Percentiles rank a stretch among this genome's conserved stretches.
Conservation (phyloP, 2,113 vertebrate species). For the Podiceps cristatus region DNA sequence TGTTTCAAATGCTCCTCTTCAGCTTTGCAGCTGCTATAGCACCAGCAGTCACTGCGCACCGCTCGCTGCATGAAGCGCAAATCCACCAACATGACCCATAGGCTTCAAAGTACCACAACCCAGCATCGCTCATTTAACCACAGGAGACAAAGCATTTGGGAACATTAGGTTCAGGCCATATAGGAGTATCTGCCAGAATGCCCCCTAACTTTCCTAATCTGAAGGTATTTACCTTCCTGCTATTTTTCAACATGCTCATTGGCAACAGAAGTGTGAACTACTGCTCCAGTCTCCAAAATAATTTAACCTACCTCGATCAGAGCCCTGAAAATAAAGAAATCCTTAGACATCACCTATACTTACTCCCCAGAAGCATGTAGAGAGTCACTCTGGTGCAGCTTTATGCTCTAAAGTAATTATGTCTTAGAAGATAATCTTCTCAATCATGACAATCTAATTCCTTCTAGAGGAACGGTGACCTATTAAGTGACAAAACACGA, state of each 20-base stretch:
- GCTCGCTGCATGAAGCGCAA: background rate
- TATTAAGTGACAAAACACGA: background rate
- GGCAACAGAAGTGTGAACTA: background rate
- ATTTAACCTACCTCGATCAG: background rate
- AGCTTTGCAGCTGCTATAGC: background rate
- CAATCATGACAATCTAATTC: background rate
- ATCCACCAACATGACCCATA: background rate
- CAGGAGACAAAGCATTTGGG: background rate
- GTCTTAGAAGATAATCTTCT: background rate
- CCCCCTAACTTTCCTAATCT: background rate
- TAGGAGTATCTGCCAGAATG: background rate
- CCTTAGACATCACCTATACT: background rate
- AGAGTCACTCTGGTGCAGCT: background rate
- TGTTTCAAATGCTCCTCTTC: background rate
- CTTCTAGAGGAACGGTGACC: background rate
- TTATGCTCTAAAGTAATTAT: background rate
- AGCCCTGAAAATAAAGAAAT: background rate
- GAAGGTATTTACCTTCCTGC: background rate
- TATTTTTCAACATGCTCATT: background rate
- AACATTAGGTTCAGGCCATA: background rate
- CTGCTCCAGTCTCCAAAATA: background rate
- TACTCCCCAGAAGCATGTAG: background rate
- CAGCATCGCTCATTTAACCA: background rate
- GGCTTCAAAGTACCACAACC: background rate
- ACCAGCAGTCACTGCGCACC: background rate